Base-by-base conservation (phyloP, 2,888 invertebrate genomes). In the Serrognathus titanus region DNA sequence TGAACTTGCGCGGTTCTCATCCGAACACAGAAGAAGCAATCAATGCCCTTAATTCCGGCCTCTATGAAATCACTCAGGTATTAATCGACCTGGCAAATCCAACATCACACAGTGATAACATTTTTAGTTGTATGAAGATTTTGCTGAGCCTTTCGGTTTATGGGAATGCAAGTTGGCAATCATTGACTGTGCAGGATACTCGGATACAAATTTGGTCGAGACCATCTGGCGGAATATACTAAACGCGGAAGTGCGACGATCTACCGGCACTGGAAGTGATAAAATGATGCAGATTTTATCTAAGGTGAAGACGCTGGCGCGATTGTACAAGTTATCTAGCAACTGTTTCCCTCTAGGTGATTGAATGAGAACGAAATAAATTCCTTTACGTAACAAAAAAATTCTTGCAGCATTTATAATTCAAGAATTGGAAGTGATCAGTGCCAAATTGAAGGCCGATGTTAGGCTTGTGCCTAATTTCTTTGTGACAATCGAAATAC, bases 161-260 rank as follows among this genome's bases (percentile, higher is more conserved):
- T 90, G 93, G 86, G 96, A 97, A 78, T 92, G 94, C 75, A 94
- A 97, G 78, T 80, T 99, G 55, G 93, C 94, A 5, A 96, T 99
- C 62, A 87, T 98, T 47, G 92, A 96, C 69, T 96, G 95, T 74
- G 95, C 97, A 5, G 94, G 95, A 10, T 92, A 96, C 77, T 89
- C 90, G 68, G 97, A 98, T 75, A 85, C 88, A 0, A 81, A 90
- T 57, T 80, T 97, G 8, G 90, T 98, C 45, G 93, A 96, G 77
- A 88, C 88, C 54, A 89, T 97, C 51, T 97, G 97, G 97, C 87
- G 87, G 59, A 89, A 92, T 72, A 93, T 98, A 54, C 81, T 90
- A 57, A 79, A 82, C 51, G 76, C 79, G 53, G 87, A 87, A 72
- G 78, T 86, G 16, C 81, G 82, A 75, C 52, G 46, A 43, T 75